A percentile compares a stretch with the other conserved stretches of the same genome.
These are phyloP conservation scores for Cotesia chilonis DNA, from an alignment of 1,140 invertebrate genomes.

Conservation along the genomic window DNA sequence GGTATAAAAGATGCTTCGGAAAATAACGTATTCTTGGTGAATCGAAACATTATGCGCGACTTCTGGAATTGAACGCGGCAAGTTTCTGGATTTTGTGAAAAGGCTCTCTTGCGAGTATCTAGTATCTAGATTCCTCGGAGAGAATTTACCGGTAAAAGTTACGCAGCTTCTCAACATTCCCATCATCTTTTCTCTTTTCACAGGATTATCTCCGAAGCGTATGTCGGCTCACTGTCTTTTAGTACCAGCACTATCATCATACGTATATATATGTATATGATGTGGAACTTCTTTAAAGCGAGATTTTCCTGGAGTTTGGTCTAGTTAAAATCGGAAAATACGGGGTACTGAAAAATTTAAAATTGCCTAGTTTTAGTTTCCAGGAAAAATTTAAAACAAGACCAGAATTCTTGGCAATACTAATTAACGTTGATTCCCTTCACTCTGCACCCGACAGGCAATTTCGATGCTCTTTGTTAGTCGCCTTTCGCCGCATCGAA, in stretches of 20 bases:
- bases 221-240: no score
- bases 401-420: constrained; percentile 10
- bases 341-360: no score
- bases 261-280: neutral
- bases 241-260: neutral
- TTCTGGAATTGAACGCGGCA: neutral
- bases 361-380: neutral
- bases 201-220: neutral
- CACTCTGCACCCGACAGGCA: constrained; percentile 31
- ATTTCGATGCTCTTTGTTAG: constrained; percentile 39
- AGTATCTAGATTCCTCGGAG: neutral
- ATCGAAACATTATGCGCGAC: constrained; percentile 34
- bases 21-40: constrained; percentile 34
- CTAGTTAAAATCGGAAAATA: neutral
- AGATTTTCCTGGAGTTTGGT: neutral
- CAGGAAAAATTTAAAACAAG: constrained; percentile 7
- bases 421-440: constrained; percentile 24
- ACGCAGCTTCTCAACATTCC: constrained; percentile 11
- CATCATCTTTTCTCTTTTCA: constrained; percentile 3
- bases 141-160: neutral
- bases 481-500: constrained; percentile 28
- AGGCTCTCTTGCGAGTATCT: constrained; percentile 12
- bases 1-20: neutral
- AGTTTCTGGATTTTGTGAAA: constrained; percentile 19
- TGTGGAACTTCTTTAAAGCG: constrained; percentile 1